Evolutionary conservation across 2,113 vertebrate genomes (phyloP).

Genomic region (Lophochroa leadbeateri): DNA sequence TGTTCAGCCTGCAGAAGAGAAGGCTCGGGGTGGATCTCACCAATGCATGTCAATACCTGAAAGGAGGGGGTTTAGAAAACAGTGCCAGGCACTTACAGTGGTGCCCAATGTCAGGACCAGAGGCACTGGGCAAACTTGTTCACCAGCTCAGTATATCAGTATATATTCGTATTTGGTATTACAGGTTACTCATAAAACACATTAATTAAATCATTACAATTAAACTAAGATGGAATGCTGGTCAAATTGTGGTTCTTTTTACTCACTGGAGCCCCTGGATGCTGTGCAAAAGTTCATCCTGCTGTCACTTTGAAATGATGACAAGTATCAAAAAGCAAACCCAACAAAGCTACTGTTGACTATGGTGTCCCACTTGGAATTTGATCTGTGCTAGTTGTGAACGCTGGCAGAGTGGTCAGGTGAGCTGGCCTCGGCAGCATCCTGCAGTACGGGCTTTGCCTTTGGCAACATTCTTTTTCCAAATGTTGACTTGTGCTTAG

Average conservation of each 20-base stretch:
- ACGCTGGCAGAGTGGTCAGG: neutral
- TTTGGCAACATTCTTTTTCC: neutral
- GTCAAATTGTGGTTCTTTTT: neutral
- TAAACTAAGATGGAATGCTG: neutral
- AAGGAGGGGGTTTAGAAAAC: neutral
- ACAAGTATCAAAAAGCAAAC: neutral
- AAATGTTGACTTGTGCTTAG: neutral
- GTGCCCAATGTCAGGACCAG: neutral
- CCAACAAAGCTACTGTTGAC: neutral
- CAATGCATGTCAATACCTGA: neutral
- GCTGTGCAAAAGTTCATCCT: neutral
- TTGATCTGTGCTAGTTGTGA: neutral
- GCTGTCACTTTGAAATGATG: neutral
- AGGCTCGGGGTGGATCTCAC: neutral
- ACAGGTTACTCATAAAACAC: neutral
- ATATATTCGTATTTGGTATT: neutral
- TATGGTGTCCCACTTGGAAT: neutral
- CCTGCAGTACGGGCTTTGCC: neutral
- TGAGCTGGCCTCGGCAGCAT: neutral
- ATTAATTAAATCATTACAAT: neutral
- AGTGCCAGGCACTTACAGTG: neutral
- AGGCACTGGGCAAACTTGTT: neutral
- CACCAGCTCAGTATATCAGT: neutral
- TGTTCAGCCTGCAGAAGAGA: neutral
- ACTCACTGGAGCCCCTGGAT: neutral